Evolutionary conservation across 2,888 invertebrate species (phyloP).

Genomic region (Cheilosia soror): DNA sequence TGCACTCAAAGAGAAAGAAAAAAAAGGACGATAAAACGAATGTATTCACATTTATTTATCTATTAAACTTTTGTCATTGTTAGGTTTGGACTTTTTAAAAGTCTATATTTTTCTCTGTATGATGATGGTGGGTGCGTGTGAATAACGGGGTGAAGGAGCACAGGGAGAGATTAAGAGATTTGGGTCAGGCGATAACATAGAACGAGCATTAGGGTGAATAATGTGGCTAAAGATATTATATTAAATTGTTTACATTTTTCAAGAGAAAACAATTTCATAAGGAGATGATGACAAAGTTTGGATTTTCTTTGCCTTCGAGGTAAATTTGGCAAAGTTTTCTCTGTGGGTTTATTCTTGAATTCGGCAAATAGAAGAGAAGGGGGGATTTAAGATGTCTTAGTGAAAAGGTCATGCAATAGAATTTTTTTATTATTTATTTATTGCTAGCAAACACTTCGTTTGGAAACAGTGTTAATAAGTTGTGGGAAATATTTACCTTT

Average conservation of each 20-base stretch:
- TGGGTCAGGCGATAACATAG: slow-evolving; percentile 32
- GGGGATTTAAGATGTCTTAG: no score
- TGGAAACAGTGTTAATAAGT: no score
- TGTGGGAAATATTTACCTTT: no score
- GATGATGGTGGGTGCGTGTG: background rate
- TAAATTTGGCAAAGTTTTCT: background rate
- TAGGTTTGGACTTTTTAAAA: slow-evolving; percentile 8
- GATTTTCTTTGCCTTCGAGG: background rate
- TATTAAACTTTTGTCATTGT: slow-evolving; percentile 59
- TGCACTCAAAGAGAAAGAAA: slow-evolving; percentile 4
- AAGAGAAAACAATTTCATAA: slow-evolving; percentile 16
- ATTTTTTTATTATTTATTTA: no score
- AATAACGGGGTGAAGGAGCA: background rate
- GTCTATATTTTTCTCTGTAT: background rate
- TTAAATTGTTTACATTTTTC: slow-evolving; percentile 46
- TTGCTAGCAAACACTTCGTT: no score
- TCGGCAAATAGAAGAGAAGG: no score
- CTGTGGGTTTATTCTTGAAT: no score
- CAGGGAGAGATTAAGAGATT: slow-evolving; percentile 37
- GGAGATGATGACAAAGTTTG: slow-evolving; percentile 23
- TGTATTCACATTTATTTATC: slow-evolving; percentile 56
- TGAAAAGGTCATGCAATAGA: no score
- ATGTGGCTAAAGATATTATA: slow-evolving; percentile 41
- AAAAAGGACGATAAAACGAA: slow-evolving; percentile 38
- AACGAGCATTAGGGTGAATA: slow-evolving; percentile 48